These are phyloP conservation scores for Paguma larvata DNA, from an alignment of 2,797 vertebrate genomes.

Conservation along the genomic window DNA sequence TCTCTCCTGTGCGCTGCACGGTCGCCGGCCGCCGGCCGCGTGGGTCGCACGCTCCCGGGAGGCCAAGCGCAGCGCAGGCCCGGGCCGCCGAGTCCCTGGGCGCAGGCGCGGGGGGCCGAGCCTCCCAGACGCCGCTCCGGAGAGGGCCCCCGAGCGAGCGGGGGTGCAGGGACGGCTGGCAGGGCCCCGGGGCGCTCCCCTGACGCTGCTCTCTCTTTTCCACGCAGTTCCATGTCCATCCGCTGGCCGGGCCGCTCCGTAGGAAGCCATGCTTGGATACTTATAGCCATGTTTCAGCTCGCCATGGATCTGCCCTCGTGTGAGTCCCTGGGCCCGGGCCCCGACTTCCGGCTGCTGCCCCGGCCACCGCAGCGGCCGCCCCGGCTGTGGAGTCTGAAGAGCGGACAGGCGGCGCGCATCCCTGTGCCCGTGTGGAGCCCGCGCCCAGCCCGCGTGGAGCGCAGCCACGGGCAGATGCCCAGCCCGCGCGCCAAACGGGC, in stretches of 20 bases:
- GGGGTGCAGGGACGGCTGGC: fast-evolving
- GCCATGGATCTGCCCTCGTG: slow-evolving; percentile 89
- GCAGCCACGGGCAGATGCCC: slow-evolving; percentile 56
- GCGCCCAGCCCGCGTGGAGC: slow-evolving; percentile 72
- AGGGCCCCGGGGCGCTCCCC: fast-evolving
- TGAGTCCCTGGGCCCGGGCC: slow-evolving; percentile 82
- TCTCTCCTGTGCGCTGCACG: fast-evolving
- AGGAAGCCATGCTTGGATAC: slow-evolving; percentile 91
- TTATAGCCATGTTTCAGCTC: slow-evolving; percentile 92
- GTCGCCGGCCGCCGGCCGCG: fast-evolving
- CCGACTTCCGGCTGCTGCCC: slow-evolving; percentile 79
- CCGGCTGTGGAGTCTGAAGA: slow-evolving; percentile 86
- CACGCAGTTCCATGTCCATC: slow-evolving; percentile 72
- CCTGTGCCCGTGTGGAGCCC: slow-evolving; percentile 80
- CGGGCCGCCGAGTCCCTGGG: no score
- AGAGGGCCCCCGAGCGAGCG: fast-evolving
- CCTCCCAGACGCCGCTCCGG: fast-evolving
- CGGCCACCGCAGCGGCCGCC: slow-evolving; percentile 83
- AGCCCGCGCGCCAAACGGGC: slow-evolving; percentile 79
- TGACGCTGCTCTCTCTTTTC: slow-evolving; percentile 49
- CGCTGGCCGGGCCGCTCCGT: slow-evolving; percentile 89
- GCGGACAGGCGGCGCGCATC: slow-evolving; percentile 75
- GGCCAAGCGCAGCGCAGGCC: fast-evolving
- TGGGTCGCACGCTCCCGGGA: fast-evolving
- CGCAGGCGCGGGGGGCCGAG: no score